Evolutionary conservation across 2,797 vertebrate genomes (phyloP).

Genomic region (Syngnathus rostellatus): DNA sequence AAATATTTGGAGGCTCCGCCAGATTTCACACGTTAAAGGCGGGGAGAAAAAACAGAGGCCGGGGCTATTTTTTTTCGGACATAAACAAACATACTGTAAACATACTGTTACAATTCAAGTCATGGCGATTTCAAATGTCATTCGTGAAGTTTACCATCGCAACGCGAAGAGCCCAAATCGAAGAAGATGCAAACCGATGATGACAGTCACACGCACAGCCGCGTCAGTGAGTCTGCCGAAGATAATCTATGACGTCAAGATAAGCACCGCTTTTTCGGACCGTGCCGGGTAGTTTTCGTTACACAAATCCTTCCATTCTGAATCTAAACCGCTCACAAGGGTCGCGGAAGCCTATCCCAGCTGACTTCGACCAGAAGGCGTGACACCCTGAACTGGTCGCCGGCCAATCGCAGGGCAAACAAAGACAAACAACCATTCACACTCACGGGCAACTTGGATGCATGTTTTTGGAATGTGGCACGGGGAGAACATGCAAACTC

Average conservation of each 20-base stretch:
- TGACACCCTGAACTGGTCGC: too few relatives aligned
- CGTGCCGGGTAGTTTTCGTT: background rate
- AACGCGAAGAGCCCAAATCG: background rate
- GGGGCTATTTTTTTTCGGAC: background rate
- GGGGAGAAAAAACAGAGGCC: background rate
- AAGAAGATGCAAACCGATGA: conserved; percentile 6
- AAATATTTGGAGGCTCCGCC: background rate
- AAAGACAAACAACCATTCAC: too few relatives aligned
- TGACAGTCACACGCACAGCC: background rate
- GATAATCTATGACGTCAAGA: background rate
- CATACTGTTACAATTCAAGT: background rate
- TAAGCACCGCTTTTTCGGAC: background rate
- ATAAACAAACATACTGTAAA: background rate
- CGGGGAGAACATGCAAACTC: too few relatives aligned
- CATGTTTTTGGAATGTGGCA: too few relatives aligned
- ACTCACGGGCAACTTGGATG: too few relatives aligned
- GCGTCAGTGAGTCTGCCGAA: background rate
- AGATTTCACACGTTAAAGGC: background rate
- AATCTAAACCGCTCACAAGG: too few relatives aligned
- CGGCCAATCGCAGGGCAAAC: too few relatives aligned
- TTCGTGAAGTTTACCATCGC: background rate
- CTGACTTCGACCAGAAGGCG: too few relatives aligned
- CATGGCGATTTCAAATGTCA: background rate
- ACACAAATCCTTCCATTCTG: too few relatives aligned
- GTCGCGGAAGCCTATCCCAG: too few relatives aligned